A percentile compares a stretch with the other conserved stretches of the same genome.
Evolutionary conservation across 2,113 vertebrate genomes (phyloP).

Genomic region (Alces alces): DNA sequence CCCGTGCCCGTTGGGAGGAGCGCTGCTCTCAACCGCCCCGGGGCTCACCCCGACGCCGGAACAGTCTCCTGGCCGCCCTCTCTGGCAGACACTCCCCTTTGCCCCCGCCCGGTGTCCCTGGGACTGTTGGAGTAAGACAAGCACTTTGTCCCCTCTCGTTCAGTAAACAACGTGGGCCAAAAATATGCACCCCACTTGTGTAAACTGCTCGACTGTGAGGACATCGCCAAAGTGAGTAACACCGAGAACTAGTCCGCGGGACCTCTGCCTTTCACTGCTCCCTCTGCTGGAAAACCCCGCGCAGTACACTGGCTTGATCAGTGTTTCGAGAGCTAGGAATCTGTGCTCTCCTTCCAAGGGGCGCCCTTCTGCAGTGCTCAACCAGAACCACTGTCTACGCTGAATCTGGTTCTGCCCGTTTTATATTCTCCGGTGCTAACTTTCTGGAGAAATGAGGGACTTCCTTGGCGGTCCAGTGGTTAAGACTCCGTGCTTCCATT

Average conservation of each 20-base stretch:
- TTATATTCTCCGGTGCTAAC: neutral
- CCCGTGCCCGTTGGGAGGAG: neutral
- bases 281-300: neutral
- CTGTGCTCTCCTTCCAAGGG: neutral
- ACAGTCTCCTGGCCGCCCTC: neutral
- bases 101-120: neutral
- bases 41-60: neutral
- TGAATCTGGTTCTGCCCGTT: neutral
- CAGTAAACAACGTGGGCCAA: conserved; percentile 40
- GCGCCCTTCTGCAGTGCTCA: neutral
- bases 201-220: neutral
- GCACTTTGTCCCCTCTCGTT: neutral
- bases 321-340: neutral
- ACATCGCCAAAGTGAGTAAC: neutral
- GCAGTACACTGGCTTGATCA: too few relatives aligned
- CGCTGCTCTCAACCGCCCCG: neutral
- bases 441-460: neutral
- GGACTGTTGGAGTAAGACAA: neutral
- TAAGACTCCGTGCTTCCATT: neutral
- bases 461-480: neutral
- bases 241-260: rapidly evolving
- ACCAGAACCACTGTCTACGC: rapidly evolving
- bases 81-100: neutral
- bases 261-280: neutral
- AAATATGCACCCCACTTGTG: rapidly evolving